A percentile compares a stretch with the other conserved stretches of the same genome.
phyloP scores from a whole-genome alignment of 2,113 vertebrate genomes.

The Spea multiplicata region DNA sequence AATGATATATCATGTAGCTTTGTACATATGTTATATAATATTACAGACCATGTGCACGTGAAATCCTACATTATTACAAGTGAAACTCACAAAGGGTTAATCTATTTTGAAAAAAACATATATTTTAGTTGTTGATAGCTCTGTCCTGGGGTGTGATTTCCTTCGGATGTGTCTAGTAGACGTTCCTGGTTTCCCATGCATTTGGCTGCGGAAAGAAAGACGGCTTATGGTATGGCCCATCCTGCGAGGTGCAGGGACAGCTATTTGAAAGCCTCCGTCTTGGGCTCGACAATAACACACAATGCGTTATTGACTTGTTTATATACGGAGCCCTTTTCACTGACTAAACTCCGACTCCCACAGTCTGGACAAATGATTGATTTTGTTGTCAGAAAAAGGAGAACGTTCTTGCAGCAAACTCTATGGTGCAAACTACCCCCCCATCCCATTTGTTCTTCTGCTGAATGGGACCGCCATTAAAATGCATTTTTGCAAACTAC shows the following conservation, averaged over 20 bases:
- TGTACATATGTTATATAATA: no score
- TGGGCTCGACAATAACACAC: conserved; percentile 75
- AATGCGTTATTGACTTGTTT: conserved; percentile 91
- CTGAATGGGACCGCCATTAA: conserved; percentile 80
- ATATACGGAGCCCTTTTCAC: conserved; percentile 80
- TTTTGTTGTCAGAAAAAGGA: conserved; percentile 74
- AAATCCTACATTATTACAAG: no score
- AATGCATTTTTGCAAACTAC: conserved; percentile 82
- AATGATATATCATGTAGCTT: no score
- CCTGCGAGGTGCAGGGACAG: conserved; percentile 64
- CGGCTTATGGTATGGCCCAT: conserved; percentile 66
- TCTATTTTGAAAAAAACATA: no score
- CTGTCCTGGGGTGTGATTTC: conserved; percentile 28
- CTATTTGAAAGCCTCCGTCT: conserved; percentile 56
- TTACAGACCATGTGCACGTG: no score
- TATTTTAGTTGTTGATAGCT: no score
- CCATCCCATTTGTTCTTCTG: conserved; percentile 70
- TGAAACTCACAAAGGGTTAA: no score
- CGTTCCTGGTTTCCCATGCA: conserved; percentile 69
- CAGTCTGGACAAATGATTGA: conserved; percentile 85
- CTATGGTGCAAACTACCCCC: conserved; percentile 77
- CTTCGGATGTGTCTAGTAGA: conserved; percentile 53
- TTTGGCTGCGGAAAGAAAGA: conserved; percentile 69
- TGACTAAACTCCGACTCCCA: conserved; percentile 77
- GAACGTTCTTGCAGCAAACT: conserved; percentile 72